These are phyloP conservation scores for Therioaphis trifolii DNA, from an alignment of 2,888 invertebrate species.

Conservation along the genomic window DNA sequence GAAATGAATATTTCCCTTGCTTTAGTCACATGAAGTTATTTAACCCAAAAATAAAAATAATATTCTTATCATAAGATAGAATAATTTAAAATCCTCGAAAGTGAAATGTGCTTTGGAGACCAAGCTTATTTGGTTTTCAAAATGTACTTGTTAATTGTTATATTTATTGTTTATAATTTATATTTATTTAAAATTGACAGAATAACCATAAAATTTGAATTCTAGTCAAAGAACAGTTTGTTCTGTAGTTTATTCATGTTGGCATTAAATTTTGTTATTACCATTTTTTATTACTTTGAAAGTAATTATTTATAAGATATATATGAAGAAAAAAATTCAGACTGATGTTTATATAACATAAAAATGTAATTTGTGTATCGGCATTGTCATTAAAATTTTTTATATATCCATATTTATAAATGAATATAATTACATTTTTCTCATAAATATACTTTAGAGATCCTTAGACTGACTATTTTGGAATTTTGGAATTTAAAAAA, in stretches of 20 bases:
- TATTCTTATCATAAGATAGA: slow-evolving; percentile 2
- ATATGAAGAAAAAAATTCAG: slow-evolving; percentile 19
- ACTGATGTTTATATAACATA: slow-evolving; percentile 21
- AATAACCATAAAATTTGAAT: slow-evolving; percentile 17
- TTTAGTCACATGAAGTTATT: slow-evolving; percentile 1
- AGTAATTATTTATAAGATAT: not conserved
- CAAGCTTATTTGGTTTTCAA: not conserved
- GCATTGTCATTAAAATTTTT: slow-evolving; percentile 32
- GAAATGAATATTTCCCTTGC: slow-evolving; percentile 16
- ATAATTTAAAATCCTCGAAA: slow-evolving; percentile 4
- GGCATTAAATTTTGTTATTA: not conserved
- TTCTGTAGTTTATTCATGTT: slow-evolving; percentile 32
- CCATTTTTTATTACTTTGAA: slow-evolving; percentile 3
- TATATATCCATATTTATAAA: not conserved
- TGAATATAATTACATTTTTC: slow-evolving; percentile 28
- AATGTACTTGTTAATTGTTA: slow-evolving; percentile 15
- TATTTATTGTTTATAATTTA: slow-evolving; percentile 40
- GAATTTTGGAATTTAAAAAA: slow-evolving; percentile 11
- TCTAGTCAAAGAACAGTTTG: slow-evolving; percentile 57
- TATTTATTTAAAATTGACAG: slow-evolving; percentile 26
- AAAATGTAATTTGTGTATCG: not conserved
- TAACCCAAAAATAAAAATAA: slow-evolving; percentile 41
- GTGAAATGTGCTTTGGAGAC: slow-evolving; percentile 15
- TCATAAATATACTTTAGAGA: slow-evolving; percentile 5
- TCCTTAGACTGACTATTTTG: slow-evolving; percentile 50